Conservation (phyloP, 2,113 vertebrate genomes). For the Ptilonorhynchus violaceus region DNA sequence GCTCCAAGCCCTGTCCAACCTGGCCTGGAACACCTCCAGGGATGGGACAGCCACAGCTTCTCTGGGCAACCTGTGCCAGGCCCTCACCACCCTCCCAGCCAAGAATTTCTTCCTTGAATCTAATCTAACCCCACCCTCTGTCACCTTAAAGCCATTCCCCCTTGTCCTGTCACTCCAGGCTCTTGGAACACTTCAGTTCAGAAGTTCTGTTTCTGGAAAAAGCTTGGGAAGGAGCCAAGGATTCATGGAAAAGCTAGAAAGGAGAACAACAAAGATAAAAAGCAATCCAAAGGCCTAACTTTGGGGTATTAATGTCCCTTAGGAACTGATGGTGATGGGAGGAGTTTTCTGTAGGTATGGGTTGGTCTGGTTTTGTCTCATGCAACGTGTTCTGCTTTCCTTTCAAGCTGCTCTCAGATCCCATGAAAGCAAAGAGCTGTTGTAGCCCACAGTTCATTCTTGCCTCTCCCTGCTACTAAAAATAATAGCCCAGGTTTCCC, state of each 20-base stretch:
- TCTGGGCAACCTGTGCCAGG: not conserved
- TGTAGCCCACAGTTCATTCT: not conserved
- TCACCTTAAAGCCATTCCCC: not conserved
- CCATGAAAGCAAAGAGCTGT: not conserved
- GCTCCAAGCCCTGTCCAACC: accelerated
- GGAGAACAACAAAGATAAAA: not conserved
- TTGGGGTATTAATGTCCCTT: not conserved
- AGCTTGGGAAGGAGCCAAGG: not conserved
- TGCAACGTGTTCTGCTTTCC: not conserved
- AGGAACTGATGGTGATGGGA: not conserved
- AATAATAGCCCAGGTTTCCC: accelerated
- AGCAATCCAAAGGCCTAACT: not conserved
- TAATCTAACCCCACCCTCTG: not conserved
- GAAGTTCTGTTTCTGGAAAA: not conserved
- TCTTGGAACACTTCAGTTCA: not conserved
- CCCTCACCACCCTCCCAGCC: accelerated
- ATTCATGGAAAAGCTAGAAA: not conserved
- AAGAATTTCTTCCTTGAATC: not conserved
- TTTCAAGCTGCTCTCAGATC: not conserved
- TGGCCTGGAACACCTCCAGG: too few relatives aligned
- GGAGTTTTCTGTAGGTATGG: not conserved
- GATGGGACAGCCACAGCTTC: not conserved
- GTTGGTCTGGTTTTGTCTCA: not conserved
- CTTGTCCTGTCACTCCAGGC: not conserved
- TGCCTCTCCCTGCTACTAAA: not conserved